Evolutionary conservation across 2,113 vertebrate genomes (phyloP).

Genomic region (Macaca mulatta): DNA sequence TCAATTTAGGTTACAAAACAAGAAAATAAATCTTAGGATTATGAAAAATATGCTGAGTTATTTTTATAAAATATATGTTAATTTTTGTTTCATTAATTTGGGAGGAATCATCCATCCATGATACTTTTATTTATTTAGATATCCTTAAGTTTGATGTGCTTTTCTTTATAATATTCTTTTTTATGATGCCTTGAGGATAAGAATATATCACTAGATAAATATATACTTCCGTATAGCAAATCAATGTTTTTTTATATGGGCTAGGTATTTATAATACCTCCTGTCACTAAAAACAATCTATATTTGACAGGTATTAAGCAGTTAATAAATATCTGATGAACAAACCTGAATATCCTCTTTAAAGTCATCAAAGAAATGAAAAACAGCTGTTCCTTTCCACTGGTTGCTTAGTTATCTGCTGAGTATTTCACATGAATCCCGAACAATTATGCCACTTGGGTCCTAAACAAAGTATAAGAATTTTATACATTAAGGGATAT

Average conservation of each 20-base stretch:
- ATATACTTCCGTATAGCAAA: background rate
- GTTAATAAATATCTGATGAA: background rate
- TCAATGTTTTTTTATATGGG: background rate
- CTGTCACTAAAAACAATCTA: background rate
- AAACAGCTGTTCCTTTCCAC: background rate
- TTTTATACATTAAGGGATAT: background rate
- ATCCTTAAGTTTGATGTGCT: background rate
- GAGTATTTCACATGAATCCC: background rate
- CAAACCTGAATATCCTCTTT: background rate
- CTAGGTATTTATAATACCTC: background rate
- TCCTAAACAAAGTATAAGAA: background rate
- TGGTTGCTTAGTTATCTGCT: background rate
- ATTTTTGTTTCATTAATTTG: background rate
- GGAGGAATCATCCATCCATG: background rate
- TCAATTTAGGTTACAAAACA: background rate
- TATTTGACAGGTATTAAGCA: background rate
- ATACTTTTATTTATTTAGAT: background rate
- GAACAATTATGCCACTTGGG: background rate
- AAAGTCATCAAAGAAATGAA: background rate
- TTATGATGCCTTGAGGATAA: background rate
- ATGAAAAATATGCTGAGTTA: background rate
- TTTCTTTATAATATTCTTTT: background rate
- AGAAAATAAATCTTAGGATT: background rate
- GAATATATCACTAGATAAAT: background rate
- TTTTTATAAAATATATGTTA: background rate